phyloP scores from a whole-genome alignment of 1,140 invertebrate genomes.

The Macrotrachela quadricornifera region DNA sequence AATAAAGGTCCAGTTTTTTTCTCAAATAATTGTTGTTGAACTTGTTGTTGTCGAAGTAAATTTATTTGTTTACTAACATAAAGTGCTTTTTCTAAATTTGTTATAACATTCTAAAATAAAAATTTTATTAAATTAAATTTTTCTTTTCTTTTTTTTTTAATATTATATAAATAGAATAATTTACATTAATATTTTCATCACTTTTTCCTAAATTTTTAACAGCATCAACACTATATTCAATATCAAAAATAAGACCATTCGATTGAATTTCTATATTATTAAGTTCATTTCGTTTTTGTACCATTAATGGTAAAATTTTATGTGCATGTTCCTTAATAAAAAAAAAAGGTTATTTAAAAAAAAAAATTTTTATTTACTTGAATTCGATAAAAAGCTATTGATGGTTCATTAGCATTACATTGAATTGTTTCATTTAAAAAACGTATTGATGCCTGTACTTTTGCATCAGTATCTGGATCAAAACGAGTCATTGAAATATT shows the following conservation, averaged over 20 bases:
- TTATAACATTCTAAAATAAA: too few relatives aligned
- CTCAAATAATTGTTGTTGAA: too few relatives aligned
- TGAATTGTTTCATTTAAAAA: not conserved
- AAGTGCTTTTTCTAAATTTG: too few relatives aligned
- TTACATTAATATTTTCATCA: too few relatives aligned
- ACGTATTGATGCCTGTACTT: not conserved
- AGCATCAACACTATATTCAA: conserved; percentile 5
- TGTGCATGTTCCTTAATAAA: not conserved
- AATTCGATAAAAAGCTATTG: conserved; percentile 3
- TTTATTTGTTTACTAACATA: too few relatives aligned
- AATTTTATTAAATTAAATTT: too few relatives aligned
- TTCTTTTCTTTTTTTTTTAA: too few relatives aligned
- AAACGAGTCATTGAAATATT: too few relatives aligned
- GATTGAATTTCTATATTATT: not conserved
- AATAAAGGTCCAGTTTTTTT: too few relatives aligned
- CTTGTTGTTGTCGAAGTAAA: too few relatives aligned
- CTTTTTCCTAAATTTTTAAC: not conserved
- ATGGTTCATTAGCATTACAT: conserved; percentile 2
- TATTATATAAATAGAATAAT: too few relatives aligned
- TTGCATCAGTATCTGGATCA: not conserved
- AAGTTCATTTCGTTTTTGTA: not conserved
- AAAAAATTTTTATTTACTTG: not conserved
- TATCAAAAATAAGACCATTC: not conserved
- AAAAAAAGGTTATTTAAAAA: not conserved
- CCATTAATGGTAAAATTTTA: not conserved